Percentiles rank a stretch among this genome's conserved stretches.
phyloP scores from a whole-genome alignment of 2,113 vertebrate species.

The Emydura subglobosa region DNA sequence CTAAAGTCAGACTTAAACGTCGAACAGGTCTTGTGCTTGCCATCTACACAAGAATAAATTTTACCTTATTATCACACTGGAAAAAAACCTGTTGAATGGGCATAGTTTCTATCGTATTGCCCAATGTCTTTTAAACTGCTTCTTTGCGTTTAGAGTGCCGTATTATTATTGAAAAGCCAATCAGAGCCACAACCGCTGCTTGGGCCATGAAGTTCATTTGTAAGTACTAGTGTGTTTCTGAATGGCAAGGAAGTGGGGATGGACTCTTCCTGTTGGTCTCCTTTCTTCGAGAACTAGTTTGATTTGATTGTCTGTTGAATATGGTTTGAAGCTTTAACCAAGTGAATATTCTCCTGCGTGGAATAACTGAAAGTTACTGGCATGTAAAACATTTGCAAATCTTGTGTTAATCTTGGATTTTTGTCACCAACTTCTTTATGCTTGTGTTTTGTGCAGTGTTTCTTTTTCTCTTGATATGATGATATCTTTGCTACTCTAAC shows the following conservation, averaged over 20 bases:
- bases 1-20: neutral
- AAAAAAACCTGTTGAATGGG: neutral
- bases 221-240: neutral
- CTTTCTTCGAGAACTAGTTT: neutral
- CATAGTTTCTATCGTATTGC: neutral
- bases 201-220: neutral
- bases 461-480: neutral
- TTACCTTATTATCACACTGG: neutral
- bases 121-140: neutral
- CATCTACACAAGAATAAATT: neutral
- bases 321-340: neutral
- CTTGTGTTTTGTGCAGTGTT: neutral
- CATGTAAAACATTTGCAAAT: neutral
- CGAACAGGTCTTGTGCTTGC: neutral
- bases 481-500: slow-evolving; percentile 55
- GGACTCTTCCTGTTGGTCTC: neutral
- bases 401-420: slow-evolving; percentile 21
- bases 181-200: rapidly evolving
- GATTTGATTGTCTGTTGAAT: neutral
- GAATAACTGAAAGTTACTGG: neutral
- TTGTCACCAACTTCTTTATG: neutral
- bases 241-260: neutral
- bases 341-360: neutral
- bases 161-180: rapidly evolving
- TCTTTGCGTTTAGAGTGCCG: neutral